Evolutionary conservation across 2,888 invertebrate species (phyloP).

Genomic region (Pogonocherus hispidulus): DNA sequence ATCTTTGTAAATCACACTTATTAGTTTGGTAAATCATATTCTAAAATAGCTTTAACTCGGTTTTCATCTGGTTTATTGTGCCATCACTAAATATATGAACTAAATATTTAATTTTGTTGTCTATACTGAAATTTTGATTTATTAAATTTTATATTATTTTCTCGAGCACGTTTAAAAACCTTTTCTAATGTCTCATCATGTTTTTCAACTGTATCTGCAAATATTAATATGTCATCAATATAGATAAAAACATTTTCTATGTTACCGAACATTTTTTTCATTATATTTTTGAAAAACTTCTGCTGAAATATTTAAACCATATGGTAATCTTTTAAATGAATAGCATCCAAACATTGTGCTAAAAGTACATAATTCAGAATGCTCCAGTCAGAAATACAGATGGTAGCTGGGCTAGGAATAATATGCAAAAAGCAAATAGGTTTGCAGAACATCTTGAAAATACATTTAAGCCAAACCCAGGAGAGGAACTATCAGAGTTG

Average conservation of each 20-base stretch:
- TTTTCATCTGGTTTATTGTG: constrained; percentile 21
- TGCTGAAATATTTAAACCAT: constrained; percentile 11
- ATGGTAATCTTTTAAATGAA: constrained; percentile 10
- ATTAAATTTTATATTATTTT: constrained; percentile 29
- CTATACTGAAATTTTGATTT: constrained; percentile 13
- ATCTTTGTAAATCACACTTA: constrained; percentile 38
- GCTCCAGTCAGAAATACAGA: too few relatives aligned
- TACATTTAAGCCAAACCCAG: too few relatives aligned
- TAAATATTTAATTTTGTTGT: constrained; percentile 18
- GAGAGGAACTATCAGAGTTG: too few relatives aligned
- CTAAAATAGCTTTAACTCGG: constrained; percentile 29
- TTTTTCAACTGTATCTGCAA: constrained; percentile 3
- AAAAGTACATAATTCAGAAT: too few relatives aligned
- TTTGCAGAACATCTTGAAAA: too few relatives aligned
- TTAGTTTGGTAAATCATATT: constrained; percentile 29
- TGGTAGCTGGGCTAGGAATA: too few relatives aligned
- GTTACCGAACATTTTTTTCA: too few relatives aligned
- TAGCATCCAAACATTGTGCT: neutral
- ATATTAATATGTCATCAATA: constrained; percentile 28
- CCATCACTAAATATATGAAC: constrained; percentile 22
- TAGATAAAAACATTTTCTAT: too few relatives aligned
- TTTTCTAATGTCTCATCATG: constrained; percentile 13
- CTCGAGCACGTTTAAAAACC: constrained; percentile 16
- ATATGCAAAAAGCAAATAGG: too few relatives aligned
- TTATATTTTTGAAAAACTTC: constrained; percentile 26